Conservation (phyloP, 92 coral and sea anemone genomes). For the Epizoanthus rinbou region DNA sequence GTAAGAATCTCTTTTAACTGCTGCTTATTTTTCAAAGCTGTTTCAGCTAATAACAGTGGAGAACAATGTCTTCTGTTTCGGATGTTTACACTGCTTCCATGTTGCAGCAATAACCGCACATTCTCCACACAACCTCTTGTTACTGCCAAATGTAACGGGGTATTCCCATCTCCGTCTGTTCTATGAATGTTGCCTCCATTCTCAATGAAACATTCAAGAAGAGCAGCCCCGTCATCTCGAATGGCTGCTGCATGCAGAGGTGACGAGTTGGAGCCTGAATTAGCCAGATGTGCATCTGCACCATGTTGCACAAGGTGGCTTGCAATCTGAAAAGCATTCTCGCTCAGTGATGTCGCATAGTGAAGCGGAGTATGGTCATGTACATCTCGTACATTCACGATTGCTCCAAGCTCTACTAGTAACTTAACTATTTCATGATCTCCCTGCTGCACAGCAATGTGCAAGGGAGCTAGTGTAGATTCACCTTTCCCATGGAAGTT, state of each 20-base stretch:
- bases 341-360: constrained; percentile 15
- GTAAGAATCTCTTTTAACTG: constrained; percentile 26
- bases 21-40: constrained; percentile 15
- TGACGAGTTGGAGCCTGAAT: neutral
- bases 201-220: constrained; percentile 18
- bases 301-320: constrained; percentile 19
- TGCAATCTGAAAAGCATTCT: constrained; percentile 28
- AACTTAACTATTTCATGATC: constrained; percentile 9
- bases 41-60: constrained; percentile 13
- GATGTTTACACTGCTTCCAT: constrained; percentile 8
- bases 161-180: neutral
- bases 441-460: constrained; percentile 31
- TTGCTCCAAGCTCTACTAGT: constrained; percentile 22
- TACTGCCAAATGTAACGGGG: constrained; percentile 25
- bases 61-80: neutral
- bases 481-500: constrained; percentile 18
- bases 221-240: constrained; percentile 22
- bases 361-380: constrained; percentile 23
- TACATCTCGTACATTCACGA: constrained; percentile 23
- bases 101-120: constrained; percentile 17
- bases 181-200: neutral
- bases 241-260: constrained; percentile 21
- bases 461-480: constrained; percentile 29
- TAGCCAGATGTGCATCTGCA: constrained; percentile 17
- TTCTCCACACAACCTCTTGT: constrained; percentile 11